Base-by-base conservation (phyloP, 2,888 invertebrate genomes). In the Spodoptera exigua region DNA sequence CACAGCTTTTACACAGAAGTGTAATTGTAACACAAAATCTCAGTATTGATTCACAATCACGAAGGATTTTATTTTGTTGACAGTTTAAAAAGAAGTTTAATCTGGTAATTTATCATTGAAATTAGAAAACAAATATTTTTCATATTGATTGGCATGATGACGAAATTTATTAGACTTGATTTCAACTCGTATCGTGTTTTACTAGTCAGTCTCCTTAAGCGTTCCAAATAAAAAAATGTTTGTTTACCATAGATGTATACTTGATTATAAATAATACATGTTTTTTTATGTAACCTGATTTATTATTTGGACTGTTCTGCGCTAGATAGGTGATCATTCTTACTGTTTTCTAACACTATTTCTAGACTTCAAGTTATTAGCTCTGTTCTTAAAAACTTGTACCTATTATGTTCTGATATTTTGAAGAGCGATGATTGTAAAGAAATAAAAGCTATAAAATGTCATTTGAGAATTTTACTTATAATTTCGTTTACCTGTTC, bases 381-480 rank as follows among this genome's bases (percentile, higher is more conserved):
- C 40, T 39, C 14, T 65, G 11, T 60, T 52, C 37, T 34, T 39
- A 16, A 57, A 57, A n/a, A 1, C 46, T 27, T 52, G 34, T 57
- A 27, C 27, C 27, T 27, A 48, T 61, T 73, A 40, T 70, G 37
- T 67, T 59, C 51, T 62, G 62, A 61, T 58, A 57, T 46, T 58
- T 43, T 43, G 36, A 44, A 40, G 5, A 63, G 47, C 43, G 14
- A 52, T 44, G 46, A 51, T 62, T 65, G 34, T 47, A 53, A 48
- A 49, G 9, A 7, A 67, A 67, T 70, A 70, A 73, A 73, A 63
- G 35, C 0, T 17, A 45, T 34, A 70, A 70, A 67, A 70, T 40
- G 41, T 39, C 55, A 58, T 18, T 41, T 11, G 49, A 47, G 37
- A 35, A 43, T 55, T 59, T 64, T 40, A 10, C 2, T 21, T 36